These are phyloP conservation scores for Epirrita christyi DNA, from an alignment of 2,888 invertebrate genomes.

Conservation along the genomic window DNA sequence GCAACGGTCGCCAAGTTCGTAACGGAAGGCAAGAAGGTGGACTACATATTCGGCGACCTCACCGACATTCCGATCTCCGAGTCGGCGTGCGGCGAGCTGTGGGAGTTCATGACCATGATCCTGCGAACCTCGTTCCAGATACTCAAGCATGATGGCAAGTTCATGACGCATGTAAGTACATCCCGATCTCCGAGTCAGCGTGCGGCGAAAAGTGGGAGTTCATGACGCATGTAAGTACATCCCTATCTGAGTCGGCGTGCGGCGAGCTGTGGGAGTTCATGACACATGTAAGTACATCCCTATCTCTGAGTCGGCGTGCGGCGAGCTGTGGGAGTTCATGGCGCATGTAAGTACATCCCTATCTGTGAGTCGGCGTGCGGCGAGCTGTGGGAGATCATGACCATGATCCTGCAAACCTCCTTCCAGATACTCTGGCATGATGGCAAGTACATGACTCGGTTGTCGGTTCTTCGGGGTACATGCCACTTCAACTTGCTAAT, in stretches of 20 bases:
- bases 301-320: no score
- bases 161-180: constrained; percentile 91
- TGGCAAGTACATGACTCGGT: constrained; percentile 97
- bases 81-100: constrained; percentile 91
- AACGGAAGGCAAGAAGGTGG: constrained; percentile 92
- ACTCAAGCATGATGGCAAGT: constrained; percentile 92
- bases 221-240: constrained; percentile 48
- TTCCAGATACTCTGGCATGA: constrained; percentile 84
- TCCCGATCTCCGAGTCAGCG: constrained; percentile 91
- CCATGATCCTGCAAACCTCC: constrained; percentile 46
- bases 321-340: no score
- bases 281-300: constrained; percentile 87
- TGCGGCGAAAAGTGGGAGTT: constrained; percentile 96
- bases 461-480: no score
- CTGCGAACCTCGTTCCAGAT: constrained; percentile 92
- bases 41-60: constrained; percentile 96
- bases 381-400: constrained; percentile 95
- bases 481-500: no score
- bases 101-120: constrained; percentile 95
- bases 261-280: no score
- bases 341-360: constrained; percentile 87
- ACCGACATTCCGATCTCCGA: constrained; percentile 96
- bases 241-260: neutral
- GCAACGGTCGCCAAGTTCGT: constrained; percentile 92
- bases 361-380: constrained; percentile 92